Percentiles rank a stretch among this genome's conserved stretches.
Evolutionary conservation across 2,113 vertebrate species (phyloP).

Genomic region (Chamaea fasciata): DNA sequence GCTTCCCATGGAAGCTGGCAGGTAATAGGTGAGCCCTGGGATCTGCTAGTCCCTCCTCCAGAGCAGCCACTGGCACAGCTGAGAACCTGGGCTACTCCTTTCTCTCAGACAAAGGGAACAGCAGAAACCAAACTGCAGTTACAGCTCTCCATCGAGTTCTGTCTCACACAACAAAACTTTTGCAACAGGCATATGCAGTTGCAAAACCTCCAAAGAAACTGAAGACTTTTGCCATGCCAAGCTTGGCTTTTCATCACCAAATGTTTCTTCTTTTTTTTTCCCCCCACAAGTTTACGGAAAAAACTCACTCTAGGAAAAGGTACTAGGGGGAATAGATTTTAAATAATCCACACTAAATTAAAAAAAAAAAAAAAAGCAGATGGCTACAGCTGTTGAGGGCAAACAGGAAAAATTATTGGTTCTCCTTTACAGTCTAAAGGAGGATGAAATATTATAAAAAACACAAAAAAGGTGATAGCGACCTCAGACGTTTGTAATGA

Average conservation of each 20-base stretch:
- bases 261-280: not conserved
- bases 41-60: not conserved
- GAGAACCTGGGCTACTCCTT: not conserved
- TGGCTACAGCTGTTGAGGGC: not conserved
- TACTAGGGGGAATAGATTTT: not conserved
- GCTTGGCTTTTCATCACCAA: not conserved
- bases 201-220: not conserved
- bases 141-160: not conserved
- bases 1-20: not conserved
- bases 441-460: not conserved
- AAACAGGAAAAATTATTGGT: not conserved
- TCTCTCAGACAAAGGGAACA: not conserved
- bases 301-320: not conserved
- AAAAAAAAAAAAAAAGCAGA: not conserved
- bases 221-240: not conserved
- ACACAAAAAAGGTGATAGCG: not conserved
- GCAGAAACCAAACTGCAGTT: not conserved
- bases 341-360: not conserved
- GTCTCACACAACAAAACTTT: not conserved
- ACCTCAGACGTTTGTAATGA: not conserved
- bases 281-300: not conserved
- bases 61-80: not conserved
- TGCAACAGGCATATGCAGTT: fast-evolving
- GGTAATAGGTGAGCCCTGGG: not conserved
- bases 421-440: not conserved